Evolutionary conservation across 2,888 invertebrate species (phyloP).

Genomic region (Sinodicranocentrus sp.): DNA sequence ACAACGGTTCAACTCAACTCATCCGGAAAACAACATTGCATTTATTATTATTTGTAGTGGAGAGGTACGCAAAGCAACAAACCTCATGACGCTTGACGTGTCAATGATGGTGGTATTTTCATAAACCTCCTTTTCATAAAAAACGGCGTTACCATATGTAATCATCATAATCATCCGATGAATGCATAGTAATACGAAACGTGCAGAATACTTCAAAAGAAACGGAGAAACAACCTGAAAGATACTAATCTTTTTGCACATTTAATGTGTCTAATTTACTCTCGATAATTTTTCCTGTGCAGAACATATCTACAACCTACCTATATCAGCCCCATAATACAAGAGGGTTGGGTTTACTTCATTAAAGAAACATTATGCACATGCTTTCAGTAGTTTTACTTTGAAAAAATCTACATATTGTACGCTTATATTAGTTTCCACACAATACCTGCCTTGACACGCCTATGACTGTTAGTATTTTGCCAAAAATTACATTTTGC

Average conservation of each 20-base stretch:
- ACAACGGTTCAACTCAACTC: slow-evolving; percentile 65
- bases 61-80: slow-evolving; percentile 12
- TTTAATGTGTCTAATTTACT: no score
- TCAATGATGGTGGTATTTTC: slow-evolving; percentile 8
- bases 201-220: slow-evolving; percentile 9
- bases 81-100: slow-evolving; percentile 55
- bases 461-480: no score
- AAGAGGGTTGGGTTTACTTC: background rate
- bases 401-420: no score
- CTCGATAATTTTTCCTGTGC: background rate
- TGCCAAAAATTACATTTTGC: slow-evolving; percentile 51
- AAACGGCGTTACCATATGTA: background rate
- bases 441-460: no score
- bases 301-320: no score
- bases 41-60: slow-evolving; percentile 60
- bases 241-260: slow-evolving; percentile 8
- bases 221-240: slow-evolving; percentile 1
- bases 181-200: slow-evolving; percentile 15
- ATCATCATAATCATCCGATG: background rate
- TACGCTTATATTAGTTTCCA: slow-evolving; percentile 16
- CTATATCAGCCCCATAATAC: background rate
- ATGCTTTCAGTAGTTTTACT: no score
- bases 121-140: slow-evolving; percentile 8
- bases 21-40: slow-evolving; percentile 66
- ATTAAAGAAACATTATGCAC: slow-evolving; percentile 6